phyloP scores from a whole-genome alignment of 2,113 vertebrate species.

The Mirounga angustirostris region DNA sequence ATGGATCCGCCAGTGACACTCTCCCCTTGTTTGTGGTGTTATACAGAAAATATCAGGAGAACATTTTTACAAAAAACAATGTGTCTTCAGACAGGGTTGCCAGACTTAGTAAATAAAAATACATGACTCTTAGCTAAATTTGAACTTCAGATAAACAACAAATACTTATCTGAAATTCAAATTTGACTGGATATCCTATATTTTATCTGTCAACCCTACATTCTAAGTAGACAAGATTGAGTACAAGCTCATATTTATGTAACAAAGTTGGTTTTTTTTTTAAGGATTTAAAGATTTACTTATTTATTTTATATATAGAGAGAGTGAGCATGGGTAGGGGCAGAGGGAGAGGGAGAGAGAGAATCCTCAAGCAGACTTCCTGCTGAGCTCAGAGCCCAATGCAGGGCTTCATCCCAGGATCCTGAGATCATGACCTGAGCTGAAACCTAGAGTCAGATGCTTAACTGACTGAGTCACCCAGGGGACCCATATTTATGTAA shows the following conservation, averaged over 20 bases:
- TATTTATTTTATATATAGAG: neutral
- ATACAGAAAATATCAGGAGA: neutral
- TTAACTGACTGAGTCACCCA: neutral
- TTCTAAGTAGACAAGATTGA: neutral
- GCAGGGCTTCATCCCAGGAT: neutral
- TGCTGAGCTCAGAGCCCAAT: neutral
- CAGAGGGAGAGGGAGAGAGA: neutral
- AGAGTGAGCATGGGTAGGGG: neutral
- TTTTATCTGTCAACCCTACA: neutral
- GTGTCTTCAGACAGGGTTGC: neutral
- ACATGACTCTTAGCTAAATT: neutral
- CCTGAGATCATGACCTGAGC: neutral
- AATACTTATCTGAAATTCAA: slow-evolving; percentile 9
- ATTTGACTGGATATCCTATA: neutral
- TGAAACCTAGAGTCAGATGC: neutral
- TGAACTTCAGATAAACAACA: slow-evolving; percentile 24
- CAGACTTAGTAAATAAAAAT: slow-evolving; percentile 3
- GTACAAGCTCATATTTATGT: neutral
- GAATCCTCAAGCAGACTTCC: neutral
- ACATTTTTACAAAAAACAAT: neutral
- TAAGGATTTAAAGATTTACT: neutral
- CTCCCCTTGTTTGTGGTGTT: neutral
- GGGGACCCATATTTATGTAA: neutral
- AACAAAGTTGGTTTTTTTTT: neutral
- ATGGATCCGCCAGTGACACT: neutral